phyloP scores from a whole-genome alignment of 2,888 invertebrate genomes.

The Drosophila hamatofila region DNA sequence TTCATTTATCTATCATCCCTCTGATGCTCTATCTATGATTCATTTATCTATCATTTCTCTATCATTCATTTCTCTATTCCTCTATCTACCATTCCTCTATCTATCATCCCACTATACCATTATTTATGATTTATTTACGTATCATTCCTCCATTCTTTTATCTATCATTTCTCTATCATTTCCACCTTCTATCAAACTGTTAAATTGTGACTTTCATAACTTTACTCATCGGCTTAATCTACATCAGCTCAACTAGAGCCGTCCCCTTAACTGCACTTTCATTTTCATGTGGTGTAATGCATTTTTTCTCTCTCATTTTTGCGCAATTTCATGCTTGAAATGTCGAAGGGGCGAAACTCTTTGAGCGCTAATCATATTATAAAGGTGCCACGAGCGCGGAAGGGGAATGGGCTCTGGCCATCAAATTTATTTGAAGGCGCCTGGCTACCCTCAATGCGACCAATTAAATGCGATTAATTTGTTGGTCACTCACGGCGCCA shows the following conservation, averaged over 20 bases:
- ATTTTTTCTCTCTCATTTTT: slow-evolving; percentile 44
- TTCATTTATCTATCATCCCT: too few species aligned
- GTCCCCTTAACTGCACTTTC: slow-evolving; percentile 58
- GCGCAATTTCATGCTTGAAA: slow-evolving; percentile 52
- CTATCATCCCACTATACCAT: background rate
- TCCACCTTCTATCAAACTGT: background rate
- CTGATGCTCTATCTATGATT: too few species aligned
- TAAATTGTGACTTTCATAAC: background rate
- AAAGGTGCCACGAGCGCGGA: background rate
- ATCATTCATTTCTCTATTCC: too few species aligned
- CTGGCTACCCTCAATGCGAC: slow-evolving; percentile 38
- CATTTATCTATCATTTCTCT: too few species aligned
- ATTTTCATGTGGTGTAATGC: slow-evolving; percentile 56
- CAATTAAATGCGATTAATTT: slow-evolving; percentile 79
- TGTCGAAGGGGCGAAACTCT: slow-evolving; percentile 18
- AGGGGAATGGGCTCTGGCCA: slow-evolving; percentile 6
- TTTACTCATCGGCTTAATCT: background rate
- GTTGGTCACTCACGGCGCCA: slow-evolving; percentile 62
- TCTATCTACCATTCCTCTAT: background rate
- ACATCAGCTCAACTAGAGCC: background rate
- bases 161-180: too few species aligned
- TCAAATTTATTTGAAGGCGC: slow-evolving; percentile 33
- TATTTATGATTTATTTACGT: background rate
- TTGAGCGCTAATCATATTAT: slow-evolving; percentile 28
- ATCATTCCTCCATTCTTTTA: too few species aligned